These are phyloP conservation scores for Catamblyrhynchus diadema DNA, from an alignment of 2,797 vertebrate genomes.

Conservation along the genomic window DNA sequence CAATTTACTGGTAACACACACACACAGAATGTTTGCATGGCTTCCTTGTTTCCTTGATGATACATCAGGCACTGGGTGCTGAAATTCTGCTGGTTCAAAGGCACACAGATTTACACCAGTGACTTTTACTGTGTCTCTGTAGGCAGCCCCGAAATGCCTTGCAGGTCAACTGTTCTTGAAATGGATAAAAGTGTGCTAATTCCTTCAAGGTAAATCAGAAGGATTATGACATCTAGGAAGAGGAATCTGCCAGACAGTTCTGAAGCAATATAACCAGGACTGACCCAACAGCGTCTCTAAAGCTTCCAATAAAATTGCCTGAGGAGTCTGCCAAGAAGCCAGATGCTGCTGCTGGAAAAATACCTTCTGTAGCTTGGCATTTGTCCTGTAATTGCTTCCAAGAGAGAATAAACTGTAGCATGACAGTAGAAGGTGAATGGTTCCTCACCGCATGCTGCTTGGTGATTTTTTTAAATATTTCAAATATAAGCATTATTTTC, in stretches of 20 bases:
- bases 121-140: background rate
- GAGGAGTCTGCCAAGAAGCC: slow-evolving; percentile 77
- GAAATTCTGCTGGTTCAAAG: background rate
- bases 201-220: slow-evolving; percentile 48
- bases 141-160: slow-evolving; percentile 4
- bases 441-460: slow-evolving; percentile 4
- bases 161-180: slow-evolving; percentile 41
- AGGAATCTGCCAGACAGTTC: slow-evolving; percentile 42
- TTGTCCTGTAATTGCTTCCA: slow-evolving; percentile 74
- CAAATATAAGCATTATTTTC: background rate
- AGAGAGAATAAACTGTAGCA: slow-evolving; percentile 69
- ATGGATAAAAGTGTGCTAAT: slow-evolving; percentile 25
- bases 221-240: slow-evolving; percentile 52
- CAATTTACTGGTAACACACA: background rate
- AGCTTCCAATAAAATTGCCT: slow-evolving; percentile 68
- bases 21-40: background rate
- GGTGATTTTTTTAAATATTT: slow-evolving; percentile 12
- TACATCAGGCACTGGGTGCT: background rate
- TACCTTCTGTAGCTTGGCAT: slow-evolving; percentile 74
- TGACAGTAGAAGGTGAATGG: slow-evolving; percentile 50
- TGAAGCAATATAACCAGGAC: slow-evolving; percentile 44
- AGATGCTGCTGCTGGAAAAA: slow-evolving; percentile 81
- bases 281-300: slow-evolving; percentile 71
- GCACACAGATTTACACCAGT: background rate
- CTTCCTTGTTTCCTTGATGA: background rate